These are phyloP conservation scores for Eriosoma lanigerum DNA, from an alignment of 1,140 invertebrate species.

Conservation along the genomic window DNA sequence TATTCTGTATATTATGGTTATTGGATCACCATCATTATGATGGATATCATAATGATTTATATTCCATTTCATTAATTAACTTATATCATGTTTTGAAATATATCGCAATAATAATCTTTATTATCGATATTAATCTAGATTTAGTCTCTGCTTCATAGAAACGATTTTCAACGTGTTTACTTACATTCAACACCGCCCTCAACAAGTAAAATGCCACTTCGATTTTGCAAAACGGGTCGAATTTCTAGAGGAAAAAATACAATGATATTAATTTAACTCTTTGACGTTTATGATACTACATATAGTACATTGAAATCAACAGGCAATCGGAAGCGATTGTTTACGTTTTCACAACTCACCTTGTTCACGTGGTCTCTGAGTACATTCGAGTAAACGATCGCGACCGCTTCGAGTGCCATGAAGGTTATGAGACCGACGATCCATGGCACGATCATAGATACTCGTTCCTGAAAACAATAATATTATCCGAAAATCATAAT, in stretches of 20 bases:
- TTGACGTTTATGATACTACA: neutral
- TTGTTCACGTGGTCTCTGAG: conserved; percentile 74
- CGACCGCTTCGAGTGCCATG: conserved; percentile 73
- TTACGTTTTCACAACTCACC: conserved; percentile 59
- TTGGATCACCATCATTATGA: too few relatives aligned
- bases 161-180: conserved; percentile 58
- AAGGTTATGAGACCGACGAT: conserved; percentile 73
- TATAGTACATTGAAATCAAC: neutral
- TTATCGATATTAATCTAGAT: too few relatives aligned
- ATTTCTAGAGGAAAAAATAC: conserved; percentile 66
- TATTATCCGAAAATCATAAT: too few relatives aligned
- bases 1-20: too few relatives aligned
- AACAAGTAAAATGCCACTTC: conserved; percentile 72
- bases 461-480: conserved; percentile 66
- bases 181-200: conserved; percentile 70
- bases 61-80: too few relatives aligned
- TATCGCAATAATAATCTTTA: too few relatives aligned
- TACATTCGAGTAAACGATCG: conserved; percentile 75
- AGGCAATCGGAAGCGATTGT: neutral
- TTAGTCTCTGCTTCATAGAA: too few relatives aligned
- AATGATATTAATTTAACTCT: conserved; percentile 24
- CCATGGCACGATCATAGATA: conserved; percentile 70
- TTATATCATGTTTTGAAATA: too few relatives aligned
- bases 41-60: too few relatives aligned
- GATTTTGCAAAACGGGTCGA: conserved; percentile 72